A percentile compares a stretch with the other conserved stretches of the same genome.
phyloP scores from a whole-genome alignment of 2,797 vertebrate genomes.

The Halcyon badia region DNA sequence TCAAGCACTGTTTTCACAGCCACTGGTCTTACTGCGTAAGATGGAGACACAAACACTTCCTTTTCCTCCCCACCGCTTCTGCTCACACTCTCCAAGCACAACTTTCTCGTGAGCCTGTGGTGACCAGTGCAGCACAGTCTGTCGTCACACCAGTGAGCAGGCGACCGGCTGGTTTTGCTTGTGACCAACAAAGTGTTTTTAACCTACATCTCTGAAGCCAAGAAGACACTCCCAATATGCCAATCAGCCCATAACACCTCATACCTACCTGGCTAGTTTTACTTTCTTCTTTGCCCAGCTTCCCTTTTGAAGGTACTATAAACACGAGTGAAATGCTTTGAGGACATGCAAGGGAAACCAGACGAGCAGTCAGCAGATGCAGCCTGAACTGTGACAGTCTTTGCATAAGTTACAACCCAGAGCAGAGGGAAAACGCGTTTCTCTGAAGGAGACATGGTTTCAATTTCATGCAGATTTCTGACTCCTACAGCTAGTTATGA shows the following conservation, averaged over 20 bases:
- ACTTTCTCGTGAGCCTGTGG: not conserved
- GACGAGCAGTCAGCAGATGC: not conserved
- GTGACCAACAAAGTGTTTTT: slow-evolving; percentile 11
- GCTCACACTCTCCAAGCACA: not conserved
- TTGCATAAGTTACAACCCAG: slow-evolving; percentile 4
- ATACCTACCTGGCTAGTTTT: slow-evolving; percentile 54
- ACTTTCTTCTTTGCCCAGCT: slow-evolving; percentile 51
- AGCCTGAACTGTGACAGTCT: accelerated
- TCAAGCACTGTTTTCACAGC: accelerated
- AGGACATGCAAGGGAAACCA: not conserved
- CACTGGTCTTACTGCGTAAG: not conserved
- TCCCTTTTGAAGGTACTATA: slow-evolving; percentile 51
- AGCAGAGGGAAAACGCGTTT: not conserved
- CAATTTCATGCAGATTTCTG: slow-evolving; percentile 36
- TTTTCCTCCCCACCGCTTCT: not conserved
- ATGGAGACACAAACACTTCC: not conserved
- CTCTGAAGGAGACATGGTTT: not conserved
- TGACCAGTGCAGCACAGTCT: not conserved
- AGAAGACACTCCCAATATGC: slow-evolving; percentile 40
- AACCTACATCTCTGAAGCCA: not conserved
- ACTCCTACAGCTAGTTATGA: slow-evolving; percentile 5
- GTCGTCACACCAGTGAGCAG: not conserved
- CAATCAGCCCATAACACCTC: not conserved
- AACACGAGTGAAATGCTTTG: slow-evolving; percentile 26
- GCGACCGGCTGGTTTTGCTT: not conserved